Base-by-base conservation (phyloP, 2,113 vertebrate species). In the Cervus canadensis region DNA sequence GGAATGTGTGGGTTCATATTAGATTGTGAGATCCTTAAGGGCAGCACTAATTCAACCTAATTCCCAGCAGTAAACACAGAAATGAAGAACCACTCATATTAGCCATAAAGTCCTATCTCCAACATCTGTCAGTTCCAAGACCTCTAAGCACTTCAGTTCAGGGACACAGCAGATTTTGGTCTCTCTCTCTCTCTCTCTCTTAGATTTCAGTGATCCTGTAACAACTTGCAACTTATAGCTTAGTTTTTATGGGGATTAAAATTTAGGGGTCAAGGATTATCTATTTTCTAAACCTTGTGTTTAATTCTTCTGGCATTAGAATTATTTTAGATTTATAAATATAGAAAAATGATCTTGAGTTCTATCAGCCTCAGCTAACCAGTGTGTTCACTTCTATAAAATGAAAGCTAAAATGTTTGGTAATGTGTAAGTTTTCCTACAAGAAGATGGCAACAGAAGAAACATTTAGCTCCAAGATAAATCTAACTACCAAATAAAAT, bases 291-390 rank as follows among this genome's bases (percentile, higher is more conserved):
- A 67, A 12, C 91, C 52, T 54, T 89, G 7, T 30, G n/a, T 95
- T 71, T 97, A 78, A 62, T 92, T 94, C 79, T 83, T 83, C 33
- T 78, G 14, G 30, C 59, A 91, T 97, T 86, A 64, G 14, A 52
- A 43, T 62, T 56, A 43, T 78, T 97, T 96, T 33, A 93, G 87
- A 94, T 82, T 85, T 81, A 17, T 3, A 85, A 87, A 30, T 43
- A 71, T 48, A 94, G 87, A 97, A 96, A 98, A 98, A 36, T 59
- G 17, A 95, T 40, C 17, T 50, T 96, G 54, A 95, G 40, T 57
- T 91, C 91, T 59, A 64, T 86, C 71, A 56, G 1, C 13, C 67
- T 87, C 25, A 64, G 7, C 62, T 94, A 54, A 48, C 5, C 60
- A 76, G 17, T 23, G n/a, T 92, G 36, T 78, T 98, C 15, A 7